phyloP scores from a whole-genome alignment of 2,888 invertebrate species.

The Harpagoxenus sublaevis region DNA sequence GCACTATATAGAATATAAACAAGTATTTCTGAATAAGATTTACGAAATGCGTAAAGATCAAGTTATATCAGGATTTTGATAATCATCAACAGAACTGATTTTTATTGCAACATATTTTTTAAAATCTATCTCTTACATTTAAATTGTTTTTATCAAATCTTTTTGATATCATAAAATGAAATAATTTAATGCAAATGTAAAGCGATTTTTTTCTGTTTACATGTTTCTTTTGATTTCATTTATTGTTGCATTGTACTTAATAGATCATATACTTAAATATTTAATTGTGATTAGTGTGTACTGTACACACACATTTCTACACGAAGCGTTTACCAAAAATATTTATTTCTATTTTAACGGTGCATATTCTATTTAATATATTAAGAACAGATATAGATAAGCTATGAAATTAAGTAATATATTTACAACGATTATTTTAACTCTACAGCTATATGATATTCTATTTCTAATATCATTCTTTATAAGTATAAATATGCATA shows the following conservation, averaged over 20 bases:
- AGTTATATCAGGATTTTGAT: slow-evolving; percentile 13
- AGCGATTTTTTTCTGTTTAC: slow-evolving; percentile 49
- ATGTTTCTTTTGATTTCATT: slow-evolving; percentile 18
- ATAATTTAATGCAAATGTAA: slow-evolving; percentile 56
- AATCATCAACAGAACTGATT: not conserved
- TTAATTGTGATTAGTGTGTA: slow-evolving; percentile 44
- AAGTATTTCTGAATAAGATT: slow-evolving; percentile 69
- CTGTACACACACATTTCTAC: slow-evolving; percentile 45
- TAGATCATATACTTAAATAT: slow-evolving; percentile 62
- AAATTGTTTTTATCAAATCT: not conserved
- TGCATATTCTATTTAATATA: slow-evolving; percentile 67
- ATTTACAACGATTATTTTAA: slow-evolving; percentile 49
- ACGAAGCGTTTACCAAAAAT: slow-evolving; percentile 67
- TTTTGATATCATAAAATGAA: slow-evolving; percentile 62
- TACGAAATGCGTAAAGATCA: slow-evolving; percentile 56
- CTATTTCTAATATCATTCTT: slow-evolving; percentile 55
- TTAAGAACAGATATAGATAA: slow-evolving; percentile 36
- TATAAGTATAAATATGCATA: slow-evolving; percentile 33
- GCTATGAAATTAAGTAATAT: slow-evolving; percentile 36
- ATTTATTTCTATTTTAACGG: slow-evolving; percentile 75
- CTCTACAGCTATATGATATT: slow-evolving; percentile 8
- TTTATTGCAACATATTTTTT: slow-evolving; percentile 3
- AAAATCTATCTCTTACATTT: slow-evolving; percentile 16
- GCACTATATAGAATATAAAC: slow-evolving; percentile 72
- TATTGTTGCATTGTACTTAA: slow-evolving; percentile 63